Evolutionary conservation across 53 echinoderm and acorn worm species (phyloP), one percentile per base, ranked within the genome.

Genomic region (Echinometra lucunter): DNA sequence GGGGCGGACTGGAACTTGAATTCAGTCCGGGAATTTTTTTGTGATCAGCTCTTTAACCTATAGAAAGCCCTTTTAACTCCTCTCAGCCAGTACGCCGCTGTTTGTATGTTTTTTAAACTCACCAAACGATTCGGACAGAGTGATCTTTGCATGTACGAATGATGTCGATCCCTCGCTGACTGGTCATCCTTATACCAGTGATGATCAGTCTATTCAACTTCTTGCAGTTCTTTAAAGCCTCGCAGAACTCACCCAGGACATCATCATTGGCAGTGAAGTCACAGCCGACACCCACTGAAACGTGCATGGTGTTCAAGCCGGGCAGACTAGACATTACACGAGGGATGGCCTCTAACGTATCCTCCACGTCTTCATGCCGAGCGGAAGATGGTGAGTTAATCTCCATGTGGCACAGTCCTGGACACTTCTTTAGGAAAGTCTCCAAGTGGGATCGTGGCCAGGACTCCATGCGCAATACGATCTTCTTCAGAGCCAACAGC

Each of bases 401-500:
- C 23, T 93, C 93, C 21, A 93, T 38, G 38, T 93, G 93, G 6
- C 25, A 1, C 18, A 93, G 35, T 32, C 21, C 38, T 37, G 93
- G 78, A 58, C 78, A 80, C 58, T 81, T 93, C 53, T 34, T 80
- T 82, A 93, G 81, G 93, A 93, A 80, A 35, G 93, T 93, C 35
- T 93, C 93, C 38, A 93, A 42, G 12, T 93, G 35, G 37, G 58
- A 57, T 25, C 44, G 57, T 27, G 55, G 57, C 93, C 93, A 93
- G 11, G 30, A 21, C 8, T 78, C 56, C 80, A 81, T 55, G 56
- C 21, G 78, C 81, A 93, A 53, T 13, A 80, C 57, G 23, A 93
- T 21, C n/a, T 93, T 93, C 58, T 40, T 78, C 55, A 93, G 37
- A 2, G 93, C 81, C 21, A 57, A 21, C 81, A 93, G 15, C 56